These are phyloP conservation scores for Beaufortia kweichowensis DNA, from an alignment of 2,113 vertebrate genomes.

Conservation along the genomic window DNA sequence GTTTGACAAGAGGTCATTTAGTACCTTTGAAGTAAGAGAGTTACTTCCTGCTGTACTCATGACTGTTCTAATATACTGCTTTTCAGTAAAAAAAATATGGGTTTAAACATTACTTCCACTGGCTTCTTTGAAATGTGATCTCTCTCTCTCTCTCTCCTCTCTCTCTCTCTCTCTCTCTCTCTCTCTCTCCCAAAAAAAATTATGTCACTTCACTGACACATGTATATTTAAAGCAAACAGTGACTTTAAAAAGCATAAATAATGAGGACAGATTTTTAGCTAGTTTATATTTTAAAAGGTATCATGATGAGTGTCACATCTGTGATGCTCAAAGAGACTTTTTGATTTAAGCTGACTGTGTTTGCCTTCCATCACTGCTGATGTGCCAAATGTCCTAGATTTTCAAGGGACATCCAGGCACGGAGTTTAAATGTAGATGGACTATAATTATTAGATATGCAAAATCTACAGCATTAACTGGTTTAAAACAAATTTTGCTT, in stretches of 20 bases:
- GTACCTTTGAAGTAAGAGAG: neutral
- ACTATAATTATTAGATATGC: neutral
- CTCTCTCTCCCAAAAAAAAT: no score
- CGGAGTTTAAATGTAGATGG: neutral
- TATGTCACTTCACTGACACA: neutral
- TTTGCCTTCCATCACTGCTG: conserved; percentile 5
- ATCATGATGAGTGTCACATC: neutral
- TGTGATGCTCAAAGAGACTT: conserved; percentile 24
- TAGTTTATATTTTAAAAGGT: conserved; percentile 28
- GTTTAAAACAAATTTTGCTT: no score
- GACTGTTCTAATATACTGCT: neutral
- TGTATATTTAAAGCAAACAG: neutral
- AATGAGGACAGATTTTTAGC: conserved; percentile 24
- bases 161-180: no score
- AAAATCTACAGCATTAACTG: neutral
- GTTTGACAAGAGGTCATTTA: neutral
- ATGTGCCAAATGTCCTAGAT: conserved; percentile 30
- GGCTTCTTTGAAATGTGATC: no score
- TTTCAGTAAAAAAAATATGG: no score
- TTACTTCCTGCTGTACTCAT: neutral
- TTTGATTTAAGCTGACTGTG: conserved; percentile 8
- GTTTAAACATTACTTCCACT: no score
- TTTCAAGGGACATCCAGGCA: neutral
- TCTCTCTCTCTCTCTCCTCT: no score
- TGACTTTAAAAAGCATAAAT: conserved; percentile 24